phyloP scores from a whole-genome alignment of 2,888 invertebrate genomes.

The Melanostoma scalare region DNA sequence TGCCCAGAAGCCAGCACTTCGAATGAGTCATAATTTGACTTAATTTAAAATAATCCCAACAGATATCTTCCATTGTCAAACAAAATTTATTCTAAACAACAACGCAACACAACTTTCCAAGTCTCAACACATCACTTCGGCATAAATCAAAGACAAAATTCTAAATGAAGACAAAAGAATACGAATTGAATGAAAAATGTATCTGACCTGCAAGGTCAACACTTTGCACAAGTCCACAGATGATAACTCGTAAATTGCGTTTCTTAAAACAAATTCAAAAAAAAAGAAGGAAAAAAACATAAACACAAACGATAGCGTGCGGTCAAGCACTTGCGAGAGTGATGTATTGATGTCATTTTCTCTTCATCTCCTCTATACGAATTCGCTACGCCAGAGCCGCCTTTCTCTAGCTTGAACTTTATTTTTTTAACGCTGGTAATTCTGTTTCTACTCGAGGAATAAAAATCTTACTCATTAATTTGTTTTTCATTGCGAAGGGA shows the following conservation, averaged over 20 bases:
- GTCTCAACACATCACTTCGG: constrained; percentile 4
- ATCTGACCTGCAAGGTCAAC: constrained; percentile 58
- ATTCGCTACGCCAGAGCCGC: no score
- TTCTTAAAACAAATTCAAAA: not conserved
- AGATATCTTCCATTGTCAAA: constrained; percentile 19
- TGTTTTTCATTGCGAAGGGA: not conserved
- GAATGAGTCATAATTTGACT: not conserved
- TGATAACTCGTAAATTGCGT: constrained; percentile 18
- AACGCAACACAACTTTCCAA: not conserved
- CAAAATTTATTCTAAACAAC: not conserved
- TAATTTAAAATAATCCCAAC: constrained; percentile 5
- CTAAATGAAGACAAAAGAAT: constrained; percentile 23
- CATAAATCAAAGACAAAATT: constrained; percentile 11
- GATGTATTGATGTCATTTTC: constrained; percentile 29
- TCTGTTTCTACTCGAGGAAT: not conserved
- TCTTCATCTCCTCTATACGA: not conserved
- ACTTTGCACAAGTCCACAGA: constrained; percentile 14
- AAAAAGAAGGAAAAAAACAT: not conserved
- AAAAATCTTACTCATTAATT: constrained; percentile 19
- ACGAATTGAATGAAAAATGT: constrained; percentile 47
- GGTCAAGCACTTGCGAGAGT: constrained; percentile 7
- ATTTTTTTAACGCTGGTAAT: not conserved
- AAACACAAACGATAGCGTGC: not conserved
- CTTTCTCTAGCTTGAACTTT: constrained; percentile 8
- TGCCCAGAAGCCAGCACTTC: no score